A percentile compares a stretch with the other conserved stretches of the same genome.
Evolutionary conservation across 2,113 vertebrate species (phyloP).

Genomic region (Neomonachus schauinslandi): DNA sequence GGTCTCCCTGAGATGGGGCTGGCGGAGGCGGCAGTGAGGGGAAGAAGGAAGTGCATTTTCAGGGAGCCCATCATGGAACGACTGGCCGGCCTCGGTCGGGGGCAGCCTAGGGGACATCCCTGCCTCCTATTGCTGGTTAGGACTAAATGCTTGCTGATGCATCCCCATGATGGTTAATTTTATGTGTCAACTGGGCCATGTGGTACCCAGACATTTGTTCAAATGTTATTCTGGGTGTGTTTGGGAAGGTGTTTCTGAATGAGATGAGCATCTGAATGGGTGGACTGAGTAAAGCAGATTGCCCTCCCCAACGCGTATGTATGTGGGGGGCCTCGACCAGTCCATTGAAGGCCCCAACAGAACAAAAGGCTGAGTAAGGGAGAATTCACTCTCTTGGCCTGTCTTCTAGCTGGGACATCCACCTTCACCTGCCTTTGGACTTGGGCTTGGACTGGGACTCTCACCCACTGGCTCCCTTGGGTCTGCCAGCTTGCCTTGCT

Average conservation of each 20-base stretch:
- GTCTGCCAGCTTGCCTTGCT: background rate
- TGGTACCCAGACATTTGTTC: background rate
- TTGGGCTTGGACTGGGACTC: background rate
- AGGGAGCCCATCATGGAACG: no score
- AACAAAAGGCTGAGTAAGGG: background rate
- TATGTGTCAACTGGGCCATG: fast-evolving
- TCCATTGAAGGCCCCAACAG: background rate
- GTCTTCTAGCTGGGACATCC: background rate
- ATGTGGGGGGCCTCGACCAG: background rate
- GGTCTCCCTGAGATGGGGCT: background rate
- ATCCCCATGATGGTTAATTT: background rate
- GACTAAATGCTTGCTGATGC: background rate
- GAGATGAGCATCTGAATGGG: background rate
- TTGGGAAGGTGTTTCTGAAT: background rate
- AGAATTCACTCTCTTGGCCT: no score
- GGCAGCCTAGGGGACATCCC: background rate
- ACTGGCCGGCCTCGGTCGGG: fast-evolving
- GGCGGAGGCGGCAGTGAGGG: background rate
- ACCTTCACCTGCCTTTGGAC: background rate
- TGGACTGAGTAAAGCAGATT: background rate
- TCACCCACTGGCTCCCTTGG: background rate
- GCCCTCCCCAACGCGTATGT: fast-evolving
- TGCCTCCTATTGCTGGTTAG: fast-evolving
- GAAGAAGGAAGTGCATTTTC: background rate
- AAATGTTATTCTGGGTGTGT: background rate